phyloP scores from a whole-genome alignment of 2,113 vertebrate genomes.

The Malurus cyaneus region DNA sequence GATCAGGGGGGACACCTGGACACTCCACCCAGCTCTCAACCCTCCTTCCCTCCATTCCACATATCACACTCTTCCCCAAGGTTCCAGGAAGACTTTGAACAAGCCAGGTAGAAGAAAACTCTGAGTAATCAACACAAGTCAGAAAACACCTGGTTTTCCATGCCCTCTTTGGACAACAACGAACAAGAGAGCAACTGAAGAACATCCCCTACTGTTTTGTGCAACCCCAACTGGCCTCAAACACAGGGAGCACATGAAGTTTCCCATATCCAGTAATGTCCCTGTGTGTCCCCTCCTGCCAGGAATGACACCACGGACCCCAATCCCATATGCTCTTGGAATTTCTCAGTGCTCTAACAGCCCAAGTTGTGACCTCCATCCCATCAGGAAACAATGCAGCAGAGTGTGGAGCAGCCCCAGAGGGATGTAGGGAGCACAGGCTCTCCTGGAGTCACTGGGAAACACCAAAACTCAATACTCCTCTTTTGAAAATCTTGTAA shows the following conservation, averaged over 20 bases:
- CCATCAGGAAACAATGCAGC: background rate
- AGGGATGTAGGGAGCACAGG: background rate
- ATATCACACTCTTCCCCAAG: background rate
- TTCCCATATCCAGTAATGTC: rapidly evolving
- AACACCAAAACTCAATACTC: rapidly evolving
- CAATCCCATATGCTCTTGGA: background rate
- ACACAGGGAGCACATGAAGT: background rate
- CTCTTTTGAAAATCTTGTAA: background rate
- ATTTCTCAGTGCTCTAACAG: background rate
- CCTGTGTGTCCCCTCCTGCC: background rate
- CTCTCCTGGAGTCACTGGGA: background rate
- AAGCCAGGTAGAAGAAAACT: background rate
- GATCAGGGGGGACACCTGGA: background rate
- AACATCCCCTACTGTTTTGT: background rate
- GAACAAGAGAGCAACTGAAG: background rate
- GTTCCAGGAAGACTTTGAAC: background rate
- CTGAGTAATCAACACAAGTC: rapidly evolving
- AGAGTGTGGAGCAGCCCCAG: background rate
- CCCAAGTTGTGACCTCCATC: background rate
- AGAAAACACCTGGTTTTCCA: background rate
- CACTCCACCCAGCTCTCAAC: background rate
- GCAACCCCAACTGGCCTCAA: background rate
- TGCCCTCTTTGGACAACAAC: background rate
- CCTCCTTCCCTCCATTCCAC: background rate
- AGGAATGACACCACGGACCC: rapidly evolving